Base-by-base conservation (phyloP, 2,113 vertebrate genomes). In the Heterochromis multidens region DNA sequence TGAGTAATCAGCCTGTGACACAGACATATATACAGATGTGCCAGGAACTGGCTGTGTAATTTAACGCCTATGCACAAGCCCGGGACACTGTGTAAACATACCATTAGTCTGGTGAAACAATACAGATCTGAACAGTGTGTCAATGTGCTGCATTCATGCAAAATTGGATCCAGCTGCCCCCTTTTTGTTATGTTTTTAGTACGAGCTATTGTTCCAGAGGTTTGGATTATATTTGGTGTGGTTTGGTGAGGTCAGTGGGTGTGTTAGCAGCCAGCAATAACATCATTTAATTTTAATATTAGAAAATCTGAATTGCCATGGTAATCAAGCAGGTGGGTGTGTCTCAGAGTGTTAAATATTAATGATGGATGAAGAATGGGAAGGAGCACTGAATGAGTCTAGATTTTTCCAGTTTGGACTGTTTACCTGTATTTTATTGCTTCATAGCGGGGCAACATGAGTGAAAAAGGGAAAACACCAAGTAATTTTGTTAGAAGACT, bases 1-100 rank as follows among this genome's bases (percentile, higher is more conserved):
- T 77, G 79, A 86, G 72, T 90, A 92, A 92, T 91, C 85, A 65
- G 65, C 23, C 85, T 89, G 78, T 12, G 80, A 87, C 85, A 90
- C 81, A 77, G 58, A 27, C 56, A 58, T 33, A 35, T n/a, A 29
- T 21, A 6, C 17, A 52, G 79, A 60, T 29, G 33, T 76, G 56
- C 81, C 54, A 60, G 49, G 81, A 54, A 80, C 29, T 90, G 54
- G 23, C 72, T 63, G 49, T 16, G 40, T 80, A 27, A 84, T 88
- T 87, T 86, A 54, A 77, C 1, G 25, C 76, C 59, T n/a, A 16
- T 82, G 74, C 74, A 86, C 16, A 72, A 79, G 77, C 17, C 14
- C 12, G 13, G 27, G 46, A 49, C 88, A 80, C 33, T 79, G 31
- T 76, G 79, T 88, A 86, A 89, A 90, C 80, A 81, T 11, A 35